Base-by-base conservation (phyloP, 2,113 vertebrate species). In the Chunga burmeisteri region DNA sequence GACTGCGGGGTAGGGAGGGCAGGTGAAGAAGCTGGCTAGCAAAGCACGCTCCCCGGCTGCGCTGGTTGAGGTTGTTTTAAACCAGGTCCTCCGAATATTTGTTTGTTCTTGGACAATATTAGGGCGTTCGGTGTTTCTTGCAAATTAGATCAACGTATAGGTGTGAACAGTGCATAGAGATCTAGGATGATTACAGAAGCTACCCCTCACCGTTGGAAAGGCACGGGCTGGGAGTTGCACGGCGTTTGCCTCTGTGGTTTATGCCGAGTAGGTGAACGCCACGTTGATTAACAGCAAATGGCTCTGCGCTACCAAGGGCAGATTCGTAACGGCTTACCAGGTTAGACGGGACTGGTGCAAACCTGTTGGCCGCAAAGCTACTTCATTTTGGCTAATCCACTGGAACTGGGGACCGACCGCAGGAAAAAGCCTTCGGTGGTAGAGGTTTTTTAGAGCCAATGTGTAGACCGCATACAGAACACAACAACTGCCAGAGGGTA, bases 61-160 rank as follows among this genome's bases (percentile, higher is more conserved):
- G 9, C 22, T 73, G 29, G 7, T 16, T 27, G n/a, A 36, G 9
- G 3, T 6, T 7, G 1, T 63, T 56, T 36, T 52, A 44, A 63
- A 20, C 9, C 7, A 44, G 4, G 1, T 36, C 36, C 44, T 58
- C 16, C 0, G 1, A 30, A 12, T 47, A 7, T 7, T 55, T 58
- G 38, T 30, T 59, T 38, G 10, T 5, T 66, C 16, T 1, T 18
- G 32, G 59, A 20, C n/a, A 38, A 23, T 36, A 44, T 1, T 34
- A 30, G 16, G 20, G 5, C 44, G 25, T 47, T 42, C 4, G 5
- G 42, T 5, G 8, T 46, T 72, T 32, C 66, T 79, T 38, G 11
- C 47, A 23, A 40, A 32, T 22, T 6, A 29, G 30, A 12, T 46
- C 11, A 61, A 20, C 13, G 23, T 58, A 13, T 49, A 53, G 50